These are phyloP conservation scores for Pipistrellus kuhlii DNA, from an alignment of 2,797 vertebrate species.

Conservation along the genomic window DNA sequence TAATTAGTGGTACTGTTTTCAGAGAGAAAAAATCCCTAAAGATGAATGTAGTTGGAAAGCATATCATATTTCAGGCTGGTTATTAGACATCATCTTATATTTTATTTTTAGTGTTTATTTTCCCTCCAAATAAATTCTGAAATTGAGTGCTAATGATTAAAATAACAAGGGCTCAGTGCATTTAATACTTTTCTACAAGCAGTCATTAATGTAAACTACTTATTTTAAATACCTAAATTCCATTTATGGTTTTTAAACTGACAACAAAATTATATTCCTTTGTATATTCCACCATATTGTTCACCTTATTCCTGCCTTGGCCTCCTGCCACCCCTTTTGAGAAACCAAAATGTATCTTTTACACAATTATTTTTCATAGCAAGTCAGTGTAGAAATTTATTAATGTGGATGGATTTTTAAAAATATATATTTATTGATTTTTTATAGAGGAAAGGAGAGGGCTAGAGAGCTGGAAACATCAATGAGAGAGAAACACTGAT, in stretches of 20 bases:
- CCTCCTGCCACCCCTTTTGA: slow-evolving; percentile 25
- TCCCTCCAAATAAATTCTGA: neutral
- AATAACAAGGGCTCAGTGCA: neutral
- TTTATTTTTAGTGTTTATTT: slow-evolving; percentile 49
- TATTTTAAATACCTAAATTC: slow-evolving; percentile 44
- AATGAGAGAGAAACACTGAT: no score
- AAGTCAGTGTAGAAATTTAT: neutral
- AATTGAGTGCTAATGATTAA: neutral
- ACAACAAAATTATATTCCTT: neutral
- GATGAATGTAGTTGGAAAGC: slow-evolving; percentile 46
- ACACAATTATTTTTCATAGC: slow-evolving; percentile 19
- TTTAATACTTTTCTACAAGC: neutral
- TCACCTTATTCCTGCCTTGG: neutral
- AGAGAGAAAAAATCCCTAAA: slow-evolving; percentile 12
- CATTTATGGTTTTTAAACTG: neutral
- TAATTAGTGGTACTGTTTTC: slow-evolving; percentile 64
- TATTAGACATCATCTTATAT: neutral
- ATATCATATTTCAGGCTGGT: neutral
- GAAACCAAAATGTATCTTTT: slow-evolving; percentile 36
- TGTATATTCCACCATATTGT: neutral
- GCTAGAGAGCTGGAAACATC: no score
- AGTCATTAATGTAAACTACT: neutral
- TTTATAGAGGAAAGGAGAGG: no score
- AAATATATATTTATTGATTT: no score
- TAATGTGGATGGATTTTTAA: neutral